Conservation (phyloP, 2,797 vertebrate species). For the Sarcoramphus papa region DNA sequence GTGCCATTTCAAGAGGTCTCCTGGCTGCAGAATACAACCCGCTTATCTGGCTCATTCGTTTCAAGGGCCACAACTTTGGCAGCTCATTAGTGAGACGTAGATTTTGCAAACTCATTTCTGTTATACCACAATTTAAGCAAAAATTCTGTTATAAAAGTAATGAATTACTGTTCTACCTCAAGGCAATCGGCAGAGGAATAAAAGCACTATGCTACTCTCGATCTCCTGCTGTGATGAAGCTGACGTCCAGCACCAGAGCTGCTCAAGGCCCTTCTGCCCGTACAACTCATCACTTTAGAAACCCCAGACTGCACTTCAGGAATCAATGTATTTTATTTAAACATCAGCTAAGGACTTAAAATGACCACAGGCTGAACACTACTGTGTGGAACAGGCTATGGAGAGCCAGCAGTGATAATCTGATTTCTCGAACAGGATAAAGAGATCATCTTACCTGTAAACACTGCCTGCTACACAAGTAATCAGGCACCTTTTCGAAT, state of each 20-base stretch:
- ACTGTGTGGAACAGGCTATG: neutral
- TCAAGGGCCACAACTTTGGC: neutral
- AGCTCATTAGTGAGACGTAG: fast-evolving
- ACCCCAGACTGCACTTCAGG: neutral
- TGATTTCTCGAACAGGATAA: neutral
- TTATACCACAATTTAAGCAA: neutral
- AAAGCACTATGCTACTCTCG: fast-evolving
- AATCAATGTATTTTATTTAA: neutral
- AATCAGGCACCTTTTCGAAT: neutral
- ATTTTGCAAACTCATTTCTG: neutral
- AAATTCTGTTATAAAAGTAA: neutral
- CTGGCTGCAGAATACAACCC: neutral
- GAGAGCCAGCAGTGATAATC: neutral
- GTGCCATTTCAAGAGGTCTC: neutral
- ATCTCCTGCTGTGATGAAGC: neutral
- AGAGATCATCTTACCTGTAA: neutral
- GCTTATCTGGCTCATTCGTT: neutral
- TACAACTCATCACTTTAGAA: neutral
- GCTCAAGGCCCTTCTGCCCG: neutral
- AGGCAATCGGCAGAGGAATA: neutral
- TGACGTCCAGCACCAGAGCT: neutral
- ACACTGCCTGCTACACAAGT: neutral
- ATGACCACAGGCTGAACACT: neutral
- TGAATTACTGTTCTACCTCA: neutral
- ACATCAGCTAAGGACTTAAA: neutral